These are phyloP conservation scores for Enoplolaimus lenunculus DNA, from an alignment of 2,888 invertebrate species.

Conservation along the genomic window DNA sequence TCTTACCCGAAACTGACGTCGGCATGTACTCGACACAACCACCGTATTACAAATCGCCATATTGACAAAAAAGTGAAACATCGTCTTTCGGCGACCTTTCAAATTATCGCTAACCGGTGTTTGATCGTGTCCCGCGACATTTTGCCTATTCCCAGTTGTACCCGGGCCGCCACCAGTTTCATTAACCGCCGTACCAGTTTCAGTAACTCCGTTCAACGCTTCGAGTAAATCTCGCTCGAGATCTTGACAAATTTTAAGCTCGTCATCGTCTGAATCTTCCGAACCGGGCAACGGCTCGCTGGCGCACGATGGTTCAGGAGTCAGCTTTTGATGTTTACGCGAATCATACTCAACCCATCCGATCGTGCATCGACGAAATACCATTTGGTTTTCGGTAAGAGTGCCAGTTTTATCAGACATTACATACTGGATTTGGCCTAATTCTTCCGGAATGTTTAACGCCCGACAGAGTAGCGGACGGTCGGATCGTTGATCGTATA, in stretches of 20 bases:
- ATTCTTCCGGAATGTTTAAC: constrained; percentile 84
- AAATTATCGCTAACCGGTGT: neutral
- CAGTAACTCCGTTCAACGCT: neutral
- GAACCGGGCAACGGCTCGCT: no score
- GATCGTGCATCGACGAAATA: constrained; percentile 74
- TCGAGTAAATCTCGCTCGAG: neutral
- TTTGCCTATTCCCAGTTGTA: neutral
- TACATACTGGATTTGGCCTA: constrained; percentile 78
- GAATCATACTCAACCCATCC: constrained; percentile 70
- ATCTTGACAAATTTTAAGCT: neutral
- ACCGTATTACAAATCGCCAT: constrained; percentile 88
- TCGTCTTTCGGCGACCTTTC: neutral
- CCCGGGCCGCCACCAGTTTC: no score
- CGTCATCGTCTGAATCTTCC: neutral
- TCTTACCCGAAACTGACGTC: no score
- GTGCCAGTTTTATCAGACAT: constrained; percentile 95
- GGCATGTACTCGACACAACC: constrained; percentile 62
- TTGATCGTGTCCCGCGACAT: neutral
- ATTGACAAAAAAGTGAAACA: constrained; percentile 57
- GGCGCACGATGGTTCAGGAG: no score
- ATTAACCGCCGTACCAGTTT: no score
- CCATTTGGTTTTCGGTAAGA: constrained; percentile 86
- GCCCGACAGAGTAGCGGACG: constrained; percentile 73
- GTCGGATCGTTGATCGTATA: constrained; percentile 67
- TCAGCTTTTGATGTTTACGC: no score